A percentile compares a stretch with the other conserved stretches of the same genome.
Conservation (phyloP, 2,113 vertebrate species). For the Puffinus mauretanicus region DNA sequence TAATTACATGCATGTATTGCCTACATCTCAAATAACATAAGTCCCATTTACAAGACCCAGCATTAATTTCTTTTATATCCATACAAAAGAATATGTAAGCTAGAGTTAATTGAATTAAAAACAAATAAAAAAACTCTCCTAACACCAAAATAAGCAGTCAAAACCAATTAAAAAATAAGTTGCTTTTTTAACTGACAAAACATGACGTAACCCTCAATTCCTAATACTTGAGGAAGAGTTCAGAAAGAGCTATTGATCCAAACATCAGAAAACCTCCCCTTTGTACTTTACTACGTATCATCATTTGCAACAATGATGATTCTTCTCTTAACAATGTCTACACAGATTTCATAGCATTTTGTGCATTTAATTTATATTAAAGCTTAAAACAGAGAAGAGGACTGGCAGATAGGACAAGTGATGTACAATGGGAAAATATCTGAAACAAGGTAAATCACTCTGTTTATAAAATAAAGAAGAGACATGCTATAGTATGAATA, state of each 20-base stretch:
- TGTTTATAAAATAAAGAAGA: neutral
- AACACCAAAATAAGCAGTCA: neutral
- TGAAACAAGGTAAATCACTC: neutral
- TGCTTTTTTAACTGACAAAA: neutral
- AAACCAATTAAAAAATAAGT: neutral
- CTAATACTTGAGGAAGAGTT: neutral
- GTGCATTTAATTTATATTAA: neutral
- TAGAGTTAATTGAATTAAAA: neutral
- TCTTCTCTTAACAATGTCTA: neutral
- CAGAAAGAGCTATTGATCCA: neutral
- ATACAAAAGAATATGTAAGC: neutral
- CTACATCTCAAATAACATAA: neutral
- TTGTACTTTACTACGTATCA: neutral
- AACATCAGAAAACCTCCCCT: neutral
- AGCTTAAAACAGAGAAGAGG: neutral
- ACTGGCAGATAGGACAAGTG: neutral
- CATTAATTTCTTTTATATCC: neutral
- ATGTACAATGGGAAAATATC: neutral
- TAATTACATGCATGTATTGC: neutral
- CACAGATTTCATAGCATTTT: neutral
- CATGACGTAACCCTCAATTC: neutral
- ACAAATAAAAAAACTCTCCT: neutral
- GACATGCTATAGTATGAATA: neutral
- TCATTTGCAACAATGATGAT: neutral
- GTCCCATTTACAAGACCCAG: neutral